Percentiles rank a stretch among this genome's conserved stretches.
phyloP scores from a whole-genome alignment of 2,797 vertebrate genomes.

The Hylomyscus alleni region DNA sequence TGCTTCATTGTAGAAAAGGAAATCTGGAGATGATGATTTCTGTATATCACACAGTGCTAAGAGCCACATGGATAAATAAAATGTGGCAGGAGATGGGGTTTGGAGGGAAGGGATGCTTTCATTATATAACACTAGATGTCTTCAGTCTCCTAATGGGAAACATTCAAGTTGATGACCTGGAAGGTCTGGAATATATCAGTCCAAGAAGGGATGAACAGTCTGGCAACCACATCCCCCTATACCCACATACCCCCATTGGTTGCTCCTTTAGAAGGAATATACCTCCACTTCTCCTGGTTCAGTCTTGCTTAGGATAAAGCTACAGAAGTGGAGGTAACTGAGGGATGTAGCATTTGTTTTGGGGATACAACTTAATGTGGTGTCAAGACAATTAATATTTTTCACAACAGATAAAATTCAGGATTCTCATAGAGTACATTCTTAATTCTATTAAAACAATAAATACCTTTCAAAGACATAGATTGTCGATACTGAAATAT shows the following conservation, averaged over 20 bases:
- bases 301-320: neutral
- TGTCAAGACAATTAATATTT: constrained; percentile 70
- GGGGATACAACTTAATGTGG: constrained; percentile 12
- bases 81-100: neutral
- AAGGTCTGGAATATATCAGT: neutral
- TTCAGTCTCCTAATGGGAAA: constrained; percentile 27
- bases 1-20: neutral
- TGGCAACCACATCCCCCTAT: neutral
- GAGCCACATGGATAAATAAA: neutral
- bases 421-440: constrained; percentile 63
- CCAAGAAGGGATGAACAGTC: neutral
- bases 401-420: constrained; percentile 71
- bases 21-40: neutral
- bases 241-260: neutral
- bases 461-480: constrained; percentile 71
- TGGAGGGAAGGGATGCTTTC: neutral
- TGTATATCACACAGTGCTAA: neutral
- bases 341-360: constrained; percentile 50
- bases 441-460: constrained; percentile 75
- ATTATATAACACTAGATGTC: neutral
- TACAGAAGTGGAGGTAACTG: constrained; percentile 32
- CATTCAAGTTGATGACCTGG: neutral
- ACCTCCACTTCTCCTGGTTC: neutral
- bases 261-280: constrained; percentile 17
- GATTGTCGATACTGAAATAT: constrained; percentile 71